Evolutionary conservation across 1,140 invertebrate genomes (phyloP), one percentile per base, ranked within the genome.

Genomic region (Campoletis sonorensis): DNA sequence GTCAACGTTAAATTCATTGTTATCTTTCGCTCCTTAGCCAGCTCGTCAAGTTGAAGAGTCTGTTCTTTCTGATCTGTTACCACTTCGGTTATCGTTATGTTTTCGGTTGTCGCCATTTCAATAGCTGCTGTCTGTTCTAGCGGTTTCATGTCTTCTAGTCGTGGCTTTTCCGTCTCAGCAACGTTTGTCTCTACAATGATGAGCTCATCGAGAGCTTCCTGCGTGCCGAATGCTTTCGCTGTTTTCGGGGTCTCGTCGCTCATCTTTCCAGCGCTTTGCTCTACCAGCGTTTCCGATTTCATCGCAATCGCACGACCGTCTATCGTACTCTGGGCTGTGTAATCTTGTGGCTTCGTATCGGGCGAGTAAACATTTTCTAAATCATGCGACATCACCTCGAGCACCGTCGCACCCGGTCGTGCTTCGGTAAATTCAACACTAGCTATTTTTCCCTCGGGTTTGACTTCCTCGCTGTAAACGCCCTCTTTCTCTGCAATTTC

Each of bases 401-500:
- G 84, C n/a, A 94, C 86, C 40, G 88, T 91, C 0, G 93, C 88
- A 23, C 93, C 92, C 64, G 86, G 75, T 81, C 88, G 89, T 40
- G 90, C 85, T 84, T 94, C 93, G 13, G 90, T 88, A 18, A 94
- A 83, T 83, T 93, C 91, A 45, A 94, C 68, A 81, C 82, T 88
- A 0, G 93, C 94, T 58, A 84, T 87, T 85, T 94, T 94, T 37
- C 80, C 79, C 54, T 92, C 91, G n/a, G 93, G 93, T 83, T 86
- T 88, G 5, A 89, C 49, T 26, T 93, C 89, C 79, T 86, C 86
- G 13, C 84, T 86, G 82, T 93, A 92, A 81, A 91, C 79, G 68
- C 89, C 89, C 92, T 95, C 94, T 84, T 93, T 94, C 85, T 95
- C 94, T 10, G 89, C 92, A 26, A 90, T 83, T 88, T 94, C 88